Base-by-base conservation (phyloP, 2,888 invertebrate genomes). In the Ceriagrion tenellum region DNA sequence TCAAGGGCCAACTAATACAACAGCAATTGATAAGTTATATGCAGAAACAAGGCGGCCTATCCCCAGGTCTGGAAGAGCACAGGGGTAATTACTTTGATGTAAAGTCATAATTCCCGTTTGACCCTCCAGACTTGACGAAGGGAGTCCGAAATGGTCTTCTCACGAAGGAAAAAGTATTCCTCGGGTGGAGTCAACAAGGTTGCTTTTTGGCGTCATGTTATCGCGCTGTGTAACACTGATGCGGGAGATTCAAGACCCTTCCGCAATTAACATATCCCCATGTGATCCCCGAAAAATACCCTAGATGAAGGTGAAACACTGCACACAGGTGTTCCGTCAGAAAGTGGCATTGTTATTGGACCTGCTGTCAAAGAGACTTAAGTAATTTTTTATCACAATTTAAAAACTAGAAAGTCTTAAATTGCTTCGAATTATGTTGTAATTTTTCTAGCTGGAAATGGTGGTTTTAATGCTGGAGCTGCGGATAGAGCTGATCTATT, bases 281-380 rank as follows among this genome's bases (percentile, higher is more conserved):
- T 89, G 47, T 55, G 20, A 55, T 55, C 26, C 26, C 30, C 23
- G 26, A 95, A 1, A 95, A 95, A 95, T 95, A 55, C 95, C 95
- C 6, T 55, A 90, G 35, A 55, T 90, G 55, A 90, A 47, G 47
- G 89, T 89, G 47, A 90, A 90, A 55, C 55, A 90, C 89, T 90
- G 89, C 40, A 55, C 40, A 55, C 35, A 90, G 55, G 89, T 90
- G 55, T 90, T 47, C 47, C 1, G 89, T 47, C 8, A 55, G 47
- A 20, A 23, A 12, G 47, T 90, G 55, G 30, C 88, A 18, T 10
- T 47, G 10, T 12, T 26, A 23, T 55, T 40, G 40, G 10, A 47
- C 20, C 8, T 4, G 2, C 47, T 26, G 55, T 12, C 26, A 26
- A 55, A 0, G 6, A 23, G 55, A 74, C 88, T n/a, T n/a, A n/a